Percentiles rank a stretch among this genome's conserved stretches.
These are phyloP conservation scores for Dermatemys mawii DNA, from an alignment of 2,113 vertebrate species.

Conservation along the genomic window DNA sequence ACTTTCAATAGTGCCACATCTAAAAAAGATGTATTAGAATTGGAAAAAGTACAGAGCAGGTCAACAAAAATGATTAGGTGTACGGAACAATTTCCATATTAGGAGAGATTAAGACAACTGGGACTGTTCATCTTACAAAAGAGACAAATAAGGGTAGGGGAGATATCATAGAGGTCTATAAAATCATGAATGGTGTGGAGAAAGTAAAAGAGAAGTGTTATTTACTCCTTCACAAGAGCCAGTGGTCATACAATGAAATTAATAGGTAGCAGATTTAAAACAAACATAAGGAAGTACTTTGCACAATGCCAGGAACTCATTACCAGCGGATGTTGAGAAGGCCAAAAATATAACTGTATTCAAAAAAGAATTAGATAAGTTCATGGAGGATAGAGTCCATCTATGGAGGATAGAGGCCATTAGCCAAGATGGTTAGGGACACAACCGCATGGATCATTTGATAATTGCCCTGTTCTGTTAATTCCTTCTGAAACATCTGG, in stretches of 20 bases:
- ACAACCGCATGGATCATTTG: not conserved
- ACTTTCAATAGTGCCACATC: not conserved
- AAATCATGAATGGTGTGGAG: not conserved
- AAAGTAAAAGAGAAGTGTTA: not conserved
- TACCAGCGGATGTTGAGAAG: not conserved
- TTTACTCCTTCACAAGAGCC: not conserved
- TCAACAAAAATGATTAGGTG: not conserved
- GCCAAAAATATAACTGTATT: not conserved
- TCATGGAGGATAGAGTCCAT: not conserved
- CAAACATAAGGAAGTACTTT: not conserved
- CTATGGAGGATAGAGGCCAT: no score
- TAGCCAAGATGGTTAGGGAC: not conserved
- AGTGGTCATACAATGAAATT: not conserved
- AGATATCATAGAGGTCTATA: not conserved
- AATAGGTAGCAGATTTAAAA: not conserved
- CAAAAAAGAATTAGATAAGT: not conserved
- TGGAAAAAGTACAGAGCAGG: not conserved
- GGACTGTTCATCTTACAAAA: not conserved
- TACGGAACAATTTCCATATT: not conserved
- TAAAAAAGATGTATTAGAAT: not conserved
- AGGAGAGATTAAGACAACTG: not conserved
- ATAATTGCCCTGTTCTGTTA: not conserved
- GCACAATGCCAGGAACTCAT: not conserved
- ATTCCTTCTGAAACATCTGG: not conserved
- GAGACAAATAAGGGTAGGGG: not conserved